phyloP scores from a whole-genome alignment of 2,797 vertebrate genomes.

The Lagodon rhomboides region DNA sequence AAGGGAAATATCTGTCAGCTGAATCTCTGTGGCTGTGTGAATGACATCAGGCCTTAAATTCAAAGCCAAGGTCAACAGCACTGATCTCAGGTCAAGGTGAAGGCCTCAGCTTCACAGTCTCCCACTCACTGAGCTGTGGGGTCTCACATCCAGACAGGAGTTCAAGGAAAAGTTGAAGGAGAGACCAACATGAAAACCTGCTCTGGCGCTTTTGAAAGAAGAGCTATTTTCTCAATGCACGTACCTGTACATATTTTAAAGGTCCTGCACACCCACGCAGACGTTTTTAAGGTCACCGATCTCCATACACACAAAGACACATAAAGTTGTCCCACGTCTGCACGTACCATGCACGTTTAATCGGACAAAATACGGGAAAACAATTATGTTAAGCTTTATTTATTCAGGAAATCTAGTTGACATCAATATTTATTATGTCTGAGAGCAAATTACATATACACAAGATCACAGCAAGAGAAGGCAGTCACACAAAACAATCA shows the following conservation, averaged over 20 bases:
- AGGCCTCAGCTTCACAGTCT: not conserved
- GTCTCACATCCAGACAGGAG: not conserved
- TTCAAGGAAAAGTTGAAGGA: conserved; percentile 1
- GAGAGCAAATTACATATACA: conserved; percentile 18
- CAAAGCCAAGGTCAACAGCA: not conserved
- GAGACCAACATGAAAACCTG: not conserved
- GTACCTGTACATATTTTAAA: not conserved
- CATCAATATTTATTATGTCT: not conserved
- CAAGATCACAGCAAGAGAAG: conserved; percentile 15
- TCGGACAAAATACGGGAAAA: not conserved
- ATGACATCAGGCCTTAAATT: not conserved
- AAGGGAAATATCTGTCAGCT: not conserved
- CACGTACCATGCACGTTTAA: not conserved
- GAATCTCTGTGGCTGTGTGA: not conserved
- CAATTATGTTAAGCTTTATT: not conserved
- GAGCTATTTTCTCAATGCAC: not conserved
- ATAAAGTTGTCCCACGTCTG: not conserved
- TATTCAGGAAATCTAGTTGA: conserved; percentile 10
- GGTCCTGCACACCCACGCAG: not conserved
- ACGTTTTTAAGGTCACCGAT: not conserved
- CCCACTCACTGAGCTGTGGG: not conserved
- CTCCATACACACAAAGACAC: not conserved
- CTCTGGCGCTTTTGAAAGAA: not conserved
- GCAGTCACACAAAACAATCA: conserved; percentile 16
- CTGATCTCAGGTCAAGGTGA: conserved; percentile 15